Percentiles rank a stretch among this genome's conserved stretches.
These are phyloP conservation scores for Chorisops tibialis DNA, from an alignment of 2,888 invertebrate species.

Conservation along the genomic window DNA sequence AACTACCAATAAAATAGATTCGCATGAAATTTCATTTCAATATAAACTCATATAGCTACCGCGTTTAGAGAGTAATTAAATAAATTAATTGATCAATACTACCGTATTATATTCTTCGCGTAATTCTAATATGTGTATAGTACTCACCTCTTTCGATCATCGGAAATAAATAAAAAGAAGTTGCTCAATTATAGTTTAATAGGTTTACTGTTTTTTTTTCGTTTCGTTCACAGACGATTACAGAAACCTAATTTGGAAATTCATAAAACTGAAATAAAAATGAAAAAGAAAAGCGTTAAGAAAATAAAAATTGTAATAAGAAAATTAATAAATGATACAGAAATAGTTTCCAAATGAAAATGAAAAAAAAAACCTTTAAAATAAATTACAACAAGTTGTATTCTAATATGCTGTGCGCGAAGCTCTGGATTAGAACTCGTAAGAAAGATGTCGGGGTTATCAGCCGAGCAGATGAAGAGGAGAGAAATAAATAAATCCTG, in stretches of 20 bases:
- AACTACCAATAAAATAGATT: too few species aligned
- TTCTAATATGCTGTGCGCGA: too few species aligned
- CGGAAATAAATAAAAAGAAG: constrained; percentile 12
- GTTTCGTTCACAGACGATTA: neutral
- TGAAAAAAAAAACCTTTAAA: neutral
- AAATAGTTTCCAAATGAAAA: neutral
- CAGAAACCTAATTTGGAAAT: neutral
- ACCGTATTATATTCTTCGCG: neutral
- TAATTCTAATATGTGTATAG: neutral
- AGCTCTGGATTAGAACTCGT: too few species aligned
- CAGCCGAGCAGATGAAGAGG: too few species aligned
- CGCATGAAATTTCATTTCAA: too few species aligned
- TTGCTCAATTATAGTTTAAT: neutral
- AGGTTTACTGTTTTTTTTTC: neutral
- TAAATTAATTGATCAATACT: neutral
- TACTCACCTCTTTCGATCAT: constrained; percentile 21
- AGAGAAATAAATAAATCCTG: too few species aligned
- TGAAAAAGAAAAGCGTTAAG: too few species aligned
- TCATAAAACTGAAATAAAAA: constrained; percentile 4
- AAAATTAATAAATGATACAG: neutral
- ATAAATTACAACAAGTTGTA: too few species aligned
- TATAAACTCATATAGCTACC: too few species aligned
- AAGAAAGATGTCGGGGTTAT: too few species aligned
- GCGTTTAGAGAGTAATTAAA: too few species aligned
- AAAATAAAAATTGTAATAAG: too few species aligned